Conservation (phyloP, 1,140 invertebrate species). For the Neotoxoptera formosana region DNA sequence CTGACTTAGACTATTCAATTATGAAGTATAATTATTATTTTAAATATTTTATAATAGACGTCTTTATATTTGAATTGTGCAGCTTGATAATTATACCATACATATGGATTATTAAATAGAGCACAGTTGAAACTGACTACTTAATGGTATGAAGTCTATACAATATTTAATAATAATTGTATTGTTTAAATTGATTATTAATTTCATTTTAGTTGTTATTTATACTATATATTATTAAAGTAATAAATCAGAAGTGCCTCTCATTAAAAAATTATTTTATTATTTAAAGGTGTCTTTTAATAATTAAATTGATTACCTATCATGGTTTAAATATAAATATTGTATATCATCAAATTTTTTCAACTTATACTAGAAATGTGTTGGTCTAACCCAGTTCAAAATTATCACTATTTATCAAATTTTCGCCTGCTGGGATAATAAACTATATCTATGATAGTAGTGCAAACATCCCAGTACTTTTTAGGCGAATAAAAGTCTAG, state of each 20-base stretch:
- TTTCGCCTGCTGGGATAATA: too few relatives aligned
- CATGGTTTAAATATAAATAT: too few relatives aligned
- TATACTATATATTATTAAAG: too few relatives aligned
- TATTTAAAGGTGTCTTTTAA: too few relatives aligned
- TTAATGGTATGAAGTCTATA: background rate
- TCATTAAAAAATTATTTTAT: too few relatives aligned
- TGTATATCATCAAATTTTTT: too few relatives aligned
- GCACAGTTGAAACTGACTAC: background rate
- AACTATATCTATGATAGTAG: too few relatives aligned
- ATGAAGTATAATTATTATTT: background rate
- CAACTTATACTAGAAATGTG: too few relatives aligned
- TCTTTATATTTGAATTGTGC: background rate
- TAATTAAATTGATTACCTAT: too few relatives aligned
- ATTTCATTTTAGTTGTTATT: too few relatives aligned
- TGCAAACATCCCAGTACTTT: background rate
- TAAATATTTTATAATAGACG: background rate
- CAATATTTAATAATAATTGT: background rate
- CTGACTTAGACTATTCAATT: background rate
- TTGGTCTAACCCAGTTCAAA: background rate
- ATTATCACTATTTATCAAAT: too few relatives aligned
- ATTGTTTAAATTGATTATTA: too few relatives aligned
- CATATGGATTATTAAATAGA: background rate
- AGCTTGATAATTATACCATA: background rate
- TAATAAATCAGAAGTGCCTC: background rate
- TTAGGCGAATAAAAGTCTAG: background rate